Percentiles rank a stretch among this genome's conserved stretches.
Evolutionary conservation across 2,888 invertebrate species (phyloP).

Genomic region (Microctonus aethiopoides): DNA sequence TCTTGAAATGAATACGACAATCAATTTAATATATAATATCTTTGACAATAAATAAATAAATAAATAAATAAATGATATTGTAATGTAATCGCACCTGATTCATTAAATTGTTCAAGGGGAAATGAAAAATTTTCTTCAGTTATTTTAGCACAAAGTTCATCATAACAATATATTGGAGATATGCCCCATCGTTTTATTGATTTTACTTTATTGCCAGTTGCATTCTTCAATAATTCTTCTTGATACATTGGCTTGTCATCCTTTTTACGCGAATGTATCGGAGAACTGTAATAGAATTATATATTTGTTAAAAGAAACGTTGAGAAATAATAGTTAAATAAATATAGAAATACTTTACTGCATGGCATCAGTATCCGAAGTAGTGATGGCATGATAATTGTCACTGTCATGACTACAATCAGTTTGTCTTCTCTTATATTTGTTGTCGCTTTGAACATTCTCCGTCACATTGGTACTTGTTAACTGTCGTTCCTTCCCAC

Average conservation of each 20-base stretch:
- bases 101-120: neutral
- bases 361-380: neutral
- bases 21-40: neutral
- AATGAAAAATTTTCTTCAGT: constrained; percentile 22
- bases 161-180: constrained; percentile 36
- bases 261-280: neutral
- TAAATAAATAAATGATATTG: neutral
- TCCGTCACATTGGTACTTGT: neutral
- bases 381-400: constrained; percentile 27
- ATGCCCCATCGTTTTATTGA: constrained; percentile 32
- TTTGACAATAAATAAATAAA: neutral
- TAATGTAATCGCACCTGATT: neutral
- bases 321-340: neutral
- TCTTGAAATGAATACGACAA: constrained; percentile 23
- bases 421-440: constrained; percentile 37
- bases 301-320: neutral
- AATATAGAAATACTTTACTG: neutral
- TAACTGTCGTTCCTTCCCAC: neutral
- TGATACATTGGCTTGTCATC: neutral
- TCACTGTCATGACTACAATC: constrained; percentile 31
- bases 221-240: neutral
- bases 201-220: neutral
- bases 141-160: constrained; percentile 40
- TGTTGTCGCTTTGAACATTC: constrained; percentile 33
- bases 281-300: neutral